These are phyloP conservation scores for Gymnocephalus cernua DNA, from an alignment of 2,113 vertebrate species.

Conservation along the genomic window DNA sequence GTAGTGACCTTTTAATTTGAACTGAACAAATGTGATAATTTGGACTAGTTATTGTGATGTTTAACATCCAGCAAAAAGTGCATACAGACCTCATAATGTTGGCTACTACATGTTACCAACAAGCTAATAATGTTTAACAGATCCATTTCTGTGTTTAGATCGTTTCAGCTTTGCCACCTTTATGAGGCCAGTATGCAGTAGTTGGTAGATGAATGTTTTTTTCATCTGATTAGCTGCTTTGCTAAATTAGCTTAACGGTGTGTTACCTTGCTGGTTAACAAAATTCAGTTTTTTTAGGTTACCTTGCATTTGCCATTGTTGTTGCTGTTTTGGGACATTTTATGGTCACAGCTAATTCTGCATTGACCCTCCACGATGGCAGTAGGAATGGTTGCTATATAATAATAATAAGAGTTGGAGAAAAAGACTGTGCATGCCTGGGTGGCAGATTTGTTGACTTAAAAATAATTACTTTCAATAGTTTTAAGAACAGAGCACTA, in stretches of 20 bases:
- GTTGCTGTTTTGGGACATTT: background rate
- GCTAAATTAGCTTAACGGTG: background rate
- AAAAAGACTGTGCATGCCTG: conserved; percentile 27
- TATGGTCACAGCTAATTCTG: background rate
- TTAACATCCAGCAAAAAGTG: no score
- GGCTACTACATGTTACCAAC: no score
- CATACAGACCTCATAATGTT: no score
- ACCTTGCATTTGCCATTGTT: background rate
- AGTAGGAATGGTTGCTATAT: background rate
- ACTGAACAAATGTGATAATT: no score
- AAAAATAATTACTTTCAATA: conserved; percentile 23
- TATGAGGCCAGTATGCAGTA: background rate
- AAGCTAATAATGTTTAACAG: no score
- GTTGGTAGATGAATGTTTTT: background rate
- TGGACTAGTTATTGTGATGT: no score
- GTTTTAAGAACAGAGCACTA: conserved; percentile 48
- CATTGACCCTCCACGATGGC: background rate
- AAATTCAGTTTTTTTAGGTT: background rate
- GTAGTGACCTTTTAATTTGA: no score
- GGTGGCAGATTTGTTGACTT: conserved; percentile 18
- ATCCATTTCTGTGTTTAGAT: no score
- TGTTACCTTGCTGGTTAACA: background rate
- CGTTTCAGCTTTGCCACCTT: no score
- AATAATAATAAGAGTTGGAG: background rate
- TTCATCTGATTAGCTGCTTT: background rate